Percentiles rank a stretch among this genome's conserved stretches.
These are phyloP conservation scores for Listronotus bonariensis DNA, from an alignment of 1,140 invertebrate species.

Conservation along the genomic window DNA sequence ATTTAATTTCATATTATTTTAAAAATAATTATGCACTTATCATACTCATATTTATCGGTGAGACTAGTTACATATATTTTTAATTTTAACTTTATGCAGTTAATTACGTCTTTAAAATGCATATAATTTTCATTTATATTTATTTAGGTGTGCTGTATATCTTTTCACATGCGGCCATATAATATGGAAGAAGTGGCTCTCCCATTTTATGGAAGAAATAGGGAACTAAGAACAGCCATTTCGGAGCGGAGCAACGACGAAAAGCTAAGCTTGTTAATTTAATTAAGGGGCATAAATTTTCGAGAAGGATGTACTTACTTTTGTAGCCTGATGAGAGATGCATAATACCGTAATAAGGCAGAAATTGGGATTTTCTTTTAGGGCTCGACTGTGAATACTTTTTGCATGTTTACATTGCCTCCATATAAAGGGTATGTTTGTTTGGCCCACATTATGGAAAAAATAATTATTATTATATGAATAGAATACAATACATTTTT, in stretches of 20 bases:
- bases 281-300: conserved; percentile 33
- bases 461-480: too few species aligned
- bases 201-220: conserved; percentile 26
- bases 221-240: conserved; percentile 31
- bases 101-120: not conserved
- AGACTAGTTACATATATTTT: too few species aligned
- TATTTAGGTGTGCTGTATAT: conserved; percentile 12
- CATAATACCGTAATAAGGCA: not conserved
- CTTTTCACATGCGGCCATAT: conserved; percentile 22
- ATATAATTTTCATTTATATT: conserved; percentile 19
- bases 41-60: too few species aligned
- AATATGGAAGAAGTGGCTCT: conserved; percentile 16
- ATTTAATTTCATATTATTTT: too few species aligned
- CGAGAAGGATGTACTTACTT: conserved; percentile 26
- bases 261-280: conserved; percentile 35
- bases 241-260: conserved; percentile 24
- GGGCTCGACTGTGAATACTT: too few species aligned
- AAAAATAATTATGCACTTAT: too few species aligned
- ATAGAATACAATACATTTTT: too few species aligned
- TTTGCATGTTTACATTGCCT: too few species aligned
- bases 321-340: conserved; percentile 22
- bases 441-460: too few species aligned
- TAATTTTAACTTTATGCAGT: too few species aligned
- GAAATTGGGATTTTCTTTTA: too few species aligned
- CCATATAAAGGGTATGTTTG: too few species aligned